Base-by-base conservation (phyloP, 2,113 vertebrate species). In the Charadrius vociferus region DNA sequence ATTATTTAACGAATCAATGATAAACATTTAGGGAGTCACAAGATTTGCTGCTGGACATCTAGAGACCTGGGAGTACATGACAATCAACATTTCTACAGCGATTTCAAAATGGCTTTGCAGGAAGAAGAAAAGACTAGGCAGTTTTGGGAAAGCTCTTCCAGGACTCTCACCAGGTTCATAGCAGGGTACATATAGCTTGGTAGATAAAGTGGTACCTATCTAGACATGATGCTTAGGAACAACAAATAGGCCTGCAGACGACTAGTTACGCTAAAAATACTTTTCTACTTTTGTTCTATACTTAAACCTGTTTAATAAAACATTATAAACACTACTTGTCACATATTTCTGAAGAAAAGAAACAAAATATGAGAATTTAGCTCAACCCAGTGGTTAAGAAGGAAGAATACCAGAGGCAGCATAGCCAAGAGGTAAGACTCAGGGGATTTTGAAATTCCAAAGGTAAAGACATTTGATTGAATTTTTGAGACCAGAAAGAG, bases 1-100 rank as follows among this genome's bases (percentile, higher is more conserved):
- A 56, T 65, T 56, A 75, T 55, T 75, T 11, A 6, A 55, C 0
- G 0, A 86, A 67, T 59, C 3, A 0, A 71, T 12, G 3, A 49
- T 26, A 81, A 95, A 47, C 15, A 55, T 30, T 55, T 78, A 41
- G 12, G 4, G 10, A 77, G 14, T 43, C 18, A 1, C 22, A 41
- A 62, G 12, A 82, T 56, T 67, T 93, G 24, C 63, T 78, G 15
- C 16, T 39, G n/a, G 26, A 71, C n/a, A 63, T 45, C 58, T 73
- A 27, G 50, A 91, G 41, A 74, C 22, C 22, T 43, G 12, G 8
- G 17, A 81, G 12, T 26, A 55, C 6, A 84, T 27, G 16, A 63
- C 7, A 88, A 65, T 24, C 36, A 80, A 20, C 55, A 67, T 16
- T 81, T 71, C 37, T 17, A 34, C 24, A 49, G n/a, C 0, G 0